Percentiles rank a stretch among this genome's conserved stretches.
These are phyloP conservation scores for Pollenia amentaria DNA, from an alignment of 2,888 invertebrate genomes.

Conservation along the genomic window DNA sequence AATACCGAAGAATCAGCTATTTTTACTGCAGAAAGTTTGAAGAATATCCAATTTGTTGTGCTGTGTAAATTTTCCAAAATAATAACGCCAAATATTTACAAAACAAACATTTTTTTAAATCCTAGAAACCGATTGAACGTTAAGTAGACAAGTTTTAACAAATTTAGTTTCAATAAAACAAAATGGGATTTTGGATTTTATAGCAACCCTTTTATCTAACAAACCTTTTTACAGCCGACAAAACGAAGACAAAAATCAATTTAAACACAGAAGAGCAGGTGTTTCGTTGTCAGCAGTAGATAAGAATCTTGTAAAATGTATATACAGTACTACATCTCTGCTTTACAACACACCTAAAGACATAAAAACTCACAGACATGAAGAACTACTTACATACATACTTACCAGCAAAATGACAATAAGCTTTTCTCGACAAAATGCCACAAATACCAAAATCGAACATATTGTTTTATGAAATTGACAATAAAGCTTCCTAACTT, in stretches of 20 bases:
- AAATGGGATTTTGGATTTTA: conserved; percentile 12
- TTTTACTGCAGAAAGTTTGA: too few species aligned
- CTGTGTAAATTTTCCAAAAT: background rate
- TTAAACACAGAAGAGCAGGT: conserved; percentile 30
- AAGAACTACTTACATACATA: background rate
- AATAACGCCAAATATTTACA: background rate
- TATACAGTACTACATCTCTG: conserved; percentile 4
- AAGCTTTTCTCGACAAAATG: conserved; percentile 48
- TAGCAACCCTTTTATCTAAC: conserved; percentile 4
- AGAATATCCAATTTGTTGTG: too few species aligned
- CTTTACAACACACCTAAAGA: conserved; percentile 17
- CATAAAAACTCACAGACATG: conserved; percentile 6
- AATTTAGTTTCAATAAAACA: conserved; percentile 14
- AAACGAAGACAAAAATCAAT: conserved; percentile 1
- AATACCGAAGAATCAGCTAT: too few species aligned
- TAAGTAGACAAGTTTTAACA: conserved; percentile 22
- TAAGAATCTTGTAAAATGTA: conserved; percentile 43
- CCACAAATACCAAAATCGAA: conserved; percentile 67
- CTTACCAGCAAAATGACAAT: background rate
- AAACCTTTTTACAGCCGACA: conserved; percentile 7
- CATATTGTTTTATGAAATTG: conserved; percentile 70
- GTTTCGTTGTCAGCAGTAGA: conserved; percentile 24
- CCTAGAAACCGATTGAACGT: background rate
- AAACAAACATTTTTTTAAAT: background rate
- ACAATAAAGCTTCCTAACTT: conserved; percentile 15